Evolutionary conservation across 2,888 invertebrate genomes (phyloP).

Genomic region (Chrysina gloriosa): DNA sequence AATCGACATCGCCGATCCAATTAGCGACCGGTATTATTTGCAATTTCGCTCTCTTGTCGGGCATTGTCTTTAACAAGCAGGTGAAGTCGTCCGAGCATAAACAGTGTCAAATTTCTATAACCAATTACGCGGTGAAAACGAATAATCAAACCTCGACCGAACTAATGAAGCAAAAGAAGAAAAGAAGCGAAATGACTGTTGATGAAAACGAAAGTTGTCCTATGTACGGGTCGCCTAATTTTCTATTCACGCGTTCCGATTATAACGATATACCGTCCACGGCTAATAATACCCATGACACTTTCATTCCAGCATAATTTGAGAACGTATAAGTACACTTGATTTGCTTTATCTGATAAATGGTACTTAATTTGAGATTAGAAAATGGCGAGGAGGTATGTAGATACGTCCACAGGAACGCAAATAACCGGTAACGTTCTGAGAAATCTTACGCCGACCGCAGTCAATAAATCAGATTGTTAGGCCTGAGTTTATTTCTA

Average conservation of each 20-base stretch:
- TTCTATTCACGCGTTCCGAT: slow-evolving; percentile 14
- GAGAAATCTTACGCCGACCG: neutral
- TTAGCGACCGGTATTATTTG: neutral
- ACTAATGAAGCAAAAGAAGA: neutral
- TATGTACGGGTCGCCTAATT: neutral
- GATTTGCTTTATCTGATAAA: neutral
- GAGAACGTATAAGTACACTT: neutral
- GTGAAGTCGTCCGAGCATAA: neutral
- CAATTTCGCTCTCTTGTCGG: neutral
- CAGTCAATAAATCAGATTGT: slow-evolving; percentile 10
- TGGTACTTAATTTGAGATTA: slow-evolving; percentile 13
- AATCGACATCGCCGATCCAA: neutral
- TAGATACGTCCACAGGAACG: no score
- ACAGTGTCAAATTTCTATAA: slow-evolving; percentile 22
- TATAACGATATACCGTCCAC: neutral
- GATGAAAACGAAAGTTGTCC: slow-evolving; percentile 14
- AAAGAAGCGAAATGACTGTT: neutral
- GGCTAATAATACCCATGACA: neutral
- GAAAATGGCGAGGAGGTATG: neutral
- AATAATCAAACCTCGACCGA: slow-evolving; percentile 1
- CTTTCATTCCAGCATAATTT: neutral
- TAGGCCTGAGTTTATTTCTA: slow-evolving; percentile 3
- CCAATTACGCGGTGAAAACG: slow-evolving; percentile 25
- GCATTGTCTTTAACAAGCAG: neutral
- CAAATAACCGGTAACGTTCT: neutral